Evolutionary conservation across 2,888 invertebrate species (phyloP).

Genomic region (Amblyjoppa proteus): DNA sequence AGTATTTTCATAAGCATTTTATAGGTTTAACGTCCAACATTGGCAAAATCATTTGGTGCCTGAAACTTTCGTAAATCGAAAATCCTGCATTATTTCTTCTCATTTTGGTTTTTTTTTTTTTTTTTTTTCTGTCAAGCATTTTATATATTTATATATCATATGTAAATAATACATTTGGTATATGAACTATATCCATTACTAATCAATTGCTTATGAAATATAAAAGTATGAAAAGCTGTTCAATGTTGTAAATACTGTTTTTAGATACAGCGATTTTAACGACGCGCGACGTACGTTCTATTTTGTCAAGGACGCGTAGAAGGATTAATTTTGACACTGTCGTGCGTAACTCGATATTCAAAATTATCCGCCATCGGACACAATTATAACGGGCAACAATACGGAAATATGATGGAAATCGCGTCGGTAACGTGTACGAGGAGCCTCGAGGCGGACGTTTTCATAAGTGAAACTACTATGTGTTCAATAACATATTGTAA

Average conservation of each 20-base stretch:
- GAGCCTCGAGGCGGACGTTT: not conserved
- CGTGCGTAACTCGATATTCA: not conserved
- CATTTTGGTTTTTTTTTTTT: too few relatives aligned
- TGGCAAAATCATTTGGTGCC: too few relatives aligned
- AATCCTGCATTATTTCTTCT: too few relatives aligned
- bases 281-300: too few relatives aligned
- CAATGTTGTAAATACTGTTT: not conserved
- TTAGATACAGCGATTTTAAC: not conserved
- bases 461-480: not conserved
- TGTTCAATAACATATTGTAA: not conserved
- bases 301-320: not conserved
- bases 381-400: not conserved
- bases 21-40: too few relatives aligned
- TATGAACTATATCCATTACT: not conserved
- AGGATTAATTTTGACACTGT: not conserved
- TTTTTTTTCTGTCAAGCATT: too few relatives aligned
- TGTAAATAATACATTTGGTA: too few relatives aligned
- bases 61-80: too few relatives aligned
- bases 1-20: too few relatives aligned
- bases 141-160: too few relatives aligned
- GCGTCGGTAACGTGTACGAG: constrained; percentile 13
- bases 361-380: not conserved
- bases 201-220: not conserved
- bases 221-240: not conserved
- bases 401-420: not conserved